Base-by-base conservation (phyloP, 2,888 invertebrate species). In the Phlogophora meticulosa region DNA sequence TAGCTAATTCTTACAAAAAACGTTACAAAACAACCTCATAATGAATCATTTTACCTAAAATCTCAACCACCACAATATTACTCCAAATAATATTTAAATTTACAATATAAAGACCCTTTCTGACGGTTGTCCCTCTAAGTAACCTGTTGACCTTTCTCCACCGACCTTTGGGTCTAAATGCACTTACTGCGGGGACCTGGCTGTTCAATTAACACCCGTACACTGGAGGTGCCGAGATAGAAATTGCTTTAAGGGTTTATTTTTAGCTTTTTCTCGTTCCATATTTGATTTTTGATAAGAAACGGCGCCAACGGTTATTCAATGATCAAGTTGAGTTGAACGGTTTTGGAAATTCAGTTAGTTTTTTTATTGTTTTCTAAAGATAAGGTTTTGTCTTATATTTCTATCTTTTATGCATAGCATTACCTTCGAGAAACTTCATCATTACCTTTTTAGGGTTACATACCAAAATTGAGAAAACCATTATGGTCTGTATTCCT, bases 101-200 rank as follows among this genome's bases (percentile, higher is more conserved):
- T 59, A 43, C 22, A 34, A 43, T 36, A 51, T 55, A 53, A 45
- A 38, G 38, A 13, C 43, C 51, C 32, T 46, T 20, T 4, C 11
- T 11, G 28, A 17, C 17, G 45, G 17, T 46, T 17, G 49, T 4
- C 38, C 17, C 11, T 48, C 11, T 48, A 70, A 70, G 49, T 72
- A 40, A 78, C 72, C 43, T 65, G 68, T 51, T 67, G 59, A 79
- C 82, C 80, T 80, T 70, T 79, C 49, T 11, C 22, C 17, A n/a
- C 15, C 60, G 62, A 82, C 80, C 80, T 82, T 79, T 76, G 52
- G 52, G 56, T 28, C 53, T 61, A 65, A 79, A 80, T 79, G 82
- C 78, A 79, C 52, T 82, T 82, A 75, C 46, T n/a, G 45, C 11
- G 45, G 46, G 22, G 45, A 65, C 57, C 60, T 53, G 53, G 49